Evolutionary conservation across 2,888 invertebrate species (phyloP).

Genomic region (Philopedon plagiatum): DNA sequence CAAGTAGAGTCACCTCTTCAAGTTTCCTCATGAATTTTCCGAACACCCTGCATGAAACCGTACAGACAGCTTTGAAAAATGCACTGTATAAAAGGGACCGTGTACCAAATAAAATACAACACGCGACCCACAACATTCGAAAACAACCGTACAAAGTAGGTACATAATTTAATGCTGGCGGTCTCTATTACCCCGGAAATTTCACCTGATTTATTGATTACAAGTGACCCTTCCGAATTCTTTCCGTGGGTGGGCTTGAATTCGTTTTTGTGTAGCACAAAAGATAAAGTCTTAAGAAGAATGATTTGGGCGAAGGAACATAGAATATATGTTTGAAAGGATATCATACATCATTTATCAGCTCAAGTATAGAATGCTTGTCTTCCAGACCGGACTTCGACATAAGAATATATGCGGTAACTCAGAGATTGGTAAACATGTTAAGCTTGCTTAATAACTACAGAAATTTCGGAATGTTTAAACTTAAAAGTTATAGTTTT

Average conservation of each 20-base stretch:
- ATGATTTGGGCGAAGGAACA: neutral
- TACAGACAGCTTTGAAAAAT: too few relatives aligned
- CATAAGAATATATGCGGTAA: too few relatives aligned
- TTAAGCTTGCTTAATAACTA: too few relatives aligned
- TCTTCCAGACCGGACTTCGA: too few relatives aligned
- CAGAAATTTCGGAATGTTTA: too few relatives aligned
- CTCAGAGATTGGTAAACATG: too few relatives aligned
- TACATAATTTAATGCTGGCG: neutral
- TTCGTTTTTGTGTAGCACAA: constrained; percentile 5
- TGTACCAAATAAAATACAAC: neutral
- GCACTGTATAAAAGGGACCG: neutral
- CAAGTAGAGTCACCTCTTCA: too few relatives aligned
- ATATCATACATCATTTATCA: neutral
- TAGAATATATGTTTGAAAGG: neutral
- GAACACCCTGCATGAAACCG: too few relatives aligned
- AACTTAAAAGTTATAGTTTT: too few relatives aligned
- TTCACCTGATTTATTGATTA: constrained; percentile 8
- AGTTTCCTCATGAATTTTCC: too few relatives aligned
- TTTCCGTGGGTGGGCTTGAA: neutral
- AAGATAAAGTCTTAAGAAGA: constrained; percentile 2
- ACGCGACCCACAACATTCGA: neutral
- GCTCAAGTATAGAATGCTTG: too few relatives aligned
- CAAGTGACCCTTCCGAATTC: constrained; percentile 2
- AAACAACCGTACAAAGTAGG: neutral
- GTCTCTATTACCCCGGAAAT: neutral